Evolutionary conservation across 2,888 invertebrate species (phyloP).

Genomic region (Balanococcus diminutus): DNA sequence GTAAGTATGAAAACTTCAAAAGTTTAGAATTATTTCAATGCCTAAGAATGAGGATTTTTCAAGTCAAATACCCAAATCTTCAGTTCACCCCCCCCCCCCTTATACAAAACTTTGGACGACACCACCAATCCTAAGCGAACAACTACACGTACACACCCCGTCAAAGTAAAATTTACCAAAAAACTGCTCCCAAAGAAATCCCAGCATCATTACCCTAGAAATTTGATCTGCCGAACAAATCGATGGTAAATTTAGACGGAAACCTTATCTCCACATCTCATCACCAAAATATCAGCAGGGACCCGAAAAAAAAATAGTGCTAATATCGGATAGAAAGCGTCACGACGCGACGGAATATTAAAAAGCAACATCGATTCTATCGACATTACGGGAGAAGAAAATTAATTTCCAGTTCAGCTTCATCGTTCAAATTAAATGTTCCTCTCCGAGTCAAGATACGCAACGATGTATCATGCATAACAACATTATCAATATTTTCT

Average conservation of each 20-base stretch:
- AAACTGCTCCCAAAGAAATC: no score
- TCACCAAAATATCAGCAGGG: background rate
- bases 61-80: no score
- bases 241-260: background rate
- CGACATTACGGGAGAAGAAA: background rate
- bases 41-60: no score
- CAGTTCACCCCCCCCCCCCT: no score
- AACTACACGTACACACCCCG: no score
- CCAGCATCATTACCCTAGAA: no score
- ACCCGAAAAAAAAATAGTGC: background rate
- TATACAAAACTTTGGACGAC: no score
- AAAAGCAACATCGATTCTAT: background rate
- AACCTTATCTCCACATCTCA: background rate
- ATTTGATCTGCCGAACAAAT: no score
- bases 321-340: background rate
- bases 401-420: slow-evolving; percentile 3
- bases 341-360: background rate
- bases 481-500: slow-evolving; percentile 12
- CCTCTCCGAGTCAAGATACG: background rate
- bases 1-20: no score
- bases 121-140: no score
- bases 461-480: slow-evolving; percentile 10
- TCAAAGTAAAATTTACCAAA: no score
- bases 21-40: no score
- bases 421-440: slow-evolving; percentile 1